Evolutionary conservation across 2,797 vertebrate genomes (phyloP), one percentile per base, ranked within the genome.

Genomic region (Sebastes matsubarae): DNA sequence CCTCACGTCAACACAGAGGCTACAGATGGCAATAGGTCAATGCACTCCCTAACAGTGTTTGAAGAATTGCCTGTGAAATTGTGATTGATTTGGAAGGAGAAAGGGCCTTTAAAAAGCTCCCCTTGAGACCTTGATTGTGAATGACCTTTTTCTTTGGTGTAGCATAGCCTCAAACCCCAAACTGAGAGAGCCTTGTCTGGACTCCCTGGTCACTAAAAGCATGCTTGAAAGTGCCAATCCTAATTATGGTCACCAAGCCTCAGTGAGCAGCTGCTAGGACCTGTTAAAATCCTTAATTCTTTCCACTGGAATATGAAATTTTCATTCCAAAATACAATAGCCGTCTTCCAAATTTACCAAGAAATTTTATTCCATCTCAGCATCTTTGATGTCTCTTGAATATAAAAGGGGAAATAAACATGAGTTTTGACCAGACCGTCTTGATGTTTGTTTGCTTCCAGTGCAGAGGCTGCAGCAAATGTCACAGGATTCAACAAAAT

Each of bases 101-200:
- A 85, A 73, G 66, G 81, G 83, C 82, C 77, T 91, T 88, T 90
- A 86, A 90, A 88, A 91, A 68, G 75, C 81, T 84, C 87, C 89
- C 89, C 87, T 81, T 82, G 87, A 93, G 92, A 87, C 87, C 87
- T 83, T 89, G 92, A 94, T 93, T 92, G 93, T 95, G 92, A 95
- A 95, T 93, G 92, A 94, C 92, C 92, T 94, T 95, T 92, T 93
- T 93, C 91, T 93, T 94, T 88, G 83, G 88, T 88, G 81, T 85
- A 89, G 86, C 84, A 72, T 89, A 85, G 90, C 91, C 90, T 89
- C 87, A 89, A 77, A 86, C 82, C 83, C 77, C 83, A 92, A 89
- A 94, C 92, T 94, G 92, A 95, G 93, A 92, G 89, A 74, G 89
- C 92, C 91, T 93, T 95, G 94, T 95, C 87, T 92, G 83, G 81